These are phyloP conservation scores for Drosophila baimaii DNA, from an alignment of 1,140 invertebrate species.

Conservation along the genomic window DNA sequence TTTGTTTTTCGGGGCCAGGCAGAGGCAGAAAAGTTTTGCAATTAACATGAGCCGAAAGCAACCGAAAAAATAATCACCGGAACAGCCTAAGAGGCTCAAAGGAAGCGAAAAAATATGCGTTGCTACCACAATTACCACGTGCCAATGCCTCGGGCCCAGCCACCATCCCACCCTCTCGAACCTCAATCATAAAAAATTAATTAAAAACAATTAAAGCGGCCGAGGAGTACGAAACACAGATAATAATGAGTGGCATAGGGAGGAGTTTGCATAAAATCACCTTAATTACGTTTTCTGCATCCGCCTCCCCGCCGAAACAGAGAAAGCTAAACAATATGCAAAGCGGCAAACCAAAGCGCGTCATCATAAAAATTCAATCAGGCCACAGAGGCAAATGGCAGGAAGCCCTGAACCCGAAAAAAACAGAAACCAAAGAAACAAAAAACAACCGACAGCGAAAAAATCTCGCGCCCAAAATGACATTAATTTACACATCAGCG, in stretches of 20 bases:
- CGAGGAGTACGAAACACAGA: constrained; percentile 56
- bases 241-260: constrained; percentile 57
- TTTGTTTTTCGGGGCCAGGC: constrained; percentile 4
- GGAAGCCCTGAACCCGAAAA: constrained; percentile 61
- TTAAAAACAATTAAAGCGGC: constrained; percentile 79
- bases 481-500: constrained; percentile 83
- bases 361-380: constrained; percentile 82
- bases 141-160: constrained; percentile 44
- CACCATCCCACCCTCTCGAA: too few species aligned
- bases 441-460: constrained; percentile 34
- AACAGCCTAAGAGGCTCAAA: constrained; percentile 41
- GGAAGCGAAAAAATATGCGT: constrained; percentile 29
- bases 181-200: constrained; percentile 73
- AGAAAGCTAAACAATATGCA: constrained; percentile 62
- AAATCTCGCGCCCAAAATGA: constrained; percentile 68
- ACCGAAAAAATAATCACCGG: constrained; percentile 46
- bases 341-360: constrained; percentile 55
- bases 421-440: constrained; percentile 25
- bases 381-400: constrained; percentile 55
- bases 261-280: constrained; percentile 76
- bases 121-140: constrained; percentile 46
- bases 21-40: constrained; percentile 64
- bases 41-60: constrained; percentile 71
- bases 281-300: constrained; percentile 76
- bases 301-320: constrained; percentile 25